phyloP scores from a whole-genome alignment of 2,113 vertebrate genomes.

The Coryphaenoides rupestris region DNA sequence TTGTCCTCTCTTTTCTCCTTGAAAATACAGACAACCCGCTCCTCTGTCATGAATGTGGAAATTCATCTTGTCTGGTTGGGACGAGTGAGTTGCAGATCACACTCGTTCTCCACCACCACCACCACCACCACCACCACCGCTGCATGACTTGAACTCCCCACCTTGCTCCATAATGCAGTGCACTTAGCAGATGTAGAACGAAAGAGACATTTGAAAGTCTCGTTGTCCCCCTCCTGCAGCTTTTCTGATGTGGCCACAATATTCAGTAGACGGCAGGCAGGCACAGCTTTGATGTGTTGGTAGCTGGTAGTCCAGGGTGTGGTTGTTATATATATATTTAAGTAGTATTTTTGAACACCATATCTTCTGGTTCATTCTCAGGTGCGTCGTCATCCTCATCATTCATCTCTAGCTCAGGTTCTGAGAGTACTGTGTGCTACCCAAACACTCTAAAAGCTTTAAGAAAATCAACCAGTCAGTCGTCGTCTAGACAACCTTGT shows the following conservation, averaged over 20 bases:
- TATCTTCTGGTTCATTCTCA: not conserved
- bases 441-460: constrained; percentile 4
- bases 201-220: not conserved
- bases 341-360: not conserved
- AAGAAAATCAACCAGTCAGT: not conserved
- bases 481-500: not conserved
- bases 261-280: constrained; percentile 1
- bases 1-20: not conserved
- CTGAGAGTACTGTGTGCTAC: not conserved
- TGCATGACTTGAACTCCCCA: not conserved
- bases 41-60: constrained; percentile 1
- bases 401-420: not conserved
- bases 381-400: not conserved
- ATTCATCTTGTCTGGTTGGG: constrained; percentile 6
- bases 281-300: not conserved
- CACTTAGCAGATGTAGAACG: not conserved
- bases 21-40: not conserved
- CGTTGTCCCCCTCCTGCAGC: not conserved
- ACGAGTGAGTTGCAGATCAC: not conserved
- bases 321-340: not conserved
- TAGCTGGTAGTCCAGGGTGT: not conserved
- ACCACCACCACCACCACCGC: constrained; percentile 4
- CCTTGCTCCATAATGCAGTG: not conserved
- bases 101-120: constrained; percentile 3
- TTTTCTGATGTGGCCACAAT: not conserved